Percentiles rank a stretch among this genome's conserved stretches.
Conservation (phyloP, 1,140 invertebrate species). For the Papilio helenus region DNA sequence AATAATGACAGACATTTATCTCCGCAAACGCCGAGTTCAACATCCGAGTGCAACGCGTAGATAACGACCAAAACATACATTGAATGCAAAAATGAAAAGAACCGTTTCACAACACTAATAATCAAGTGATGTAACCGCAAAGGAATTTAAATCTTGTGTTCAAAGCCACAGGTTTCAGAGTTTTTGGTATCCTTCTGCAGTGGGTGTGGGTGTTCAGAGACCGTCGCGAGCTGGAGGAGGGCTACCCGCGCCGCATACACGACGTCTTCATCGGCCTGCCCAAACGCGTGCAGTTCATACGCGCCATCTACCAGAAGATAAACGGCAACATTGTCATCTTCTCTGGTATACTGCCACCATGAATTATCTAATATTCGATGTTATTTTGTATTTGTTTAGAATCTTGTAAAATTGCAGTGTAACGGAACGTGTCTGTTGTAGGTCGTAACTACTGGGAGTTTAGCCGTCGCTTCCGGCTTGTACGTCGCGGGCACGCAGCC, state of each 20-base stretch:
- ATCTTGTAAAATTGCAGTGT: neutral
- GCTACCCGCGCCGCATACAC: constrained; percentile 85
- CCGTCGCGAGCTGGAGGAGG: constrained; percentile 78
- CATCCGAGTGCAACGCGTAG: neutral
- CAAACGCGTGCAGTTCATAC: constrained; percentile 84
- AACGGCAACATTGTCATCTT: constrained; percentile 91
- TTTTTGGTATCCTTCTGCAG: constrained; percentile 49
- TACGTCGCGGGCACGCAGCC: constrained; percentile 83
- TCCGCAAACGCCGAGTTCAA: neutral
- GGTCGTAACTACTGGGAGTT: constrained; percentile 88
- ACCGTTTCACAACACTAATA: neutral
- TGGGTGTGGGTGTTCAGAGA: constrained; percentile 86
- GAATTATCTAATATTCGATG: neutral
- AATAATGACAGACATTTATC: neutral
- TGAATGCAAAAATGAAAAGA: neutral
- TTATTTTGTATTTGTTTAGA: neutral
- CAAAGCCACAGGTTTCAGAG: neutral
- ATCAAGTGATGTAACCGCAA: neutral
- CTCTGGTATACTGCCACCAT: constrained; percentile 81
- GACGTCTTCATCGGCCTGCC: constrained; percentile 86
- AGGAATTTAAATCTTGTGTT: neutral
- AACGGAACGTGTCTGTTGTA: constrained; percentile 57
- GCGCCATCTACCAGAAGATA: constrained; percentile 89
- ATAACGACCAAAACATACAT: constrained; percentile 8
- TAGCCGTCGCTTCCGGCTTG: constrained; percentile 84